Base-by-base conservation (phyloP, 2,888 invertebrate genomes). In the Clivina fossor region DNA sequence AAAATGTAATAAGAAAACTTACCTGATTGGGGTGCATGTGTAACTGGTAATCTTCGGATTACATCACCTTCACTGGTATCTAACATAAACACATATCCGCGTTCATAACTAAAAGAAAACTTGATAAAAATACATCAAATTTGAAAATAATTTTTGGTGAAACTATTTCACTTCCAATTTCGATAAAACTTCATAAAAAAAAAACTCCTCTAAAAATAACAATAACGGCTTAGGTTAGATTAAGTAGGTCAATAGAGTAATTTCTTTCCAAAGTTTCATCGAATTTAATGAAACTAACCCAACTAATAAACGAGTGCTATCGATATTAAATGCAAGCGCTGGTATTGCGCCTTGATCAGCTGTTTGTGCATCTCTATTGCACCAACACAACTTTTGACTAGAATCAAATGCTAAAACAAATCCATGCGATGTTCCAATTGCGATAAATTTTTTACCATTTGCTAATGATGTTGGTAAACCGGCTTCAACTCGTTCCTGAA, bases 341-440 rank as follows among this genome's bases (percentile, higher is more conserved):
- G 90, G 86, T 8, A 92, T 86, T 1, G 90, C 89, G 16, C 88
- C 89, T 68, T 87, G 84, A 65, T 86, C 84, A 41, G 78, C 76
- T 35, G 85, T 82, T 40, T 78, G 76, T 63, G 82, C 77, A 60
- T 86, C 86, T 62, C 86, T 78, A 66, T 86, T 86, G 61, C 92
- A 94, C 93, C 93, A 96, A 68, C 91, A 85, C 61, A 96, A 74
- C 7, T 89, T 89, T 74, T 96, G 95, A 33, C 90, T 85, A 44
- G 82, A 78, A 78, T 91, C 90, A 75, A 93, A 93, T 50, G 92
- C 85, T 20, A 97, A 77, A 49, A 94, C 82, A 63, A 93, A 85
- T 1, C 97, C 96, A 74, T 95, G 93, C 19, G 94, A 93, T 22
- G 95, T 97, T 28, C 97, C 97, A 22, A 96, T 83, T n/a, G 90